Evolutionary conservation across 2,888 invertebrate species (phyloP), one percentile per base, ranked within the genome.

Genomic region (Polylopha cassiicola): DNA sequence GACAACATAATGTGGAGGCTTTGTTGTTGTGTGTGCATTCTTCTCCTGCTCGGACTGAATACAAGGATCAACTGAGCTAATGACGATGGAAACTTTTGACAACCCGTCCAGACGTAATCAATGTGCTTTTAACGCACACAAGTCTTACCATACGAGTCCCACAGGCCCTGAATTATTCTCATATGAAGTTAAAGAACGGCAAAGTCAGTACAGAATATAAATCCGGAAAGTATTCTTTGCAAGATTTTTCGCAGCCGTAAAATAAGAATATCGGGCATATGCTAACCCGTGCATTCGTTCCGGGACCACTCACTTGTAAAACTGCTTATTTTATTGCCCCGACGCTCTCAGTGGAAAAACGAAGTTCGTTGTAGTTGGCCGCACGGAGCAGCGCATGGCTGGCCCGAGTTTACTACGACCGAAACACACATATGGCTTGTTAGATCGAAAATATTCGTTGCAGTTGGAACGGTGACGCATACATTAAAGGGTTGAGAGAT

Each of bases 401-500:
- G 39, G 42, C 28, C 29, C 28, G 16, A 27, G 37, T 43, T 37
- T 39, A 24, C 34, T 31, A 34, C 39, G 26, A 33, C 32, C 43
- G 43, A 54, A 51, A 53, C 50, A 39, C 54, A 54, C 56, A 65
- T 56, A 55, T 52, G 48, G 48, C 50, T 53, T 48, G 58, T 64
- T 60, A 60, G 54, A 53, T 55, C 55, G 46, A 58, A 55, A 68
- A 66, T 65, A 70, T 69, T 67, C 59, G 64, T 67, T 53, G 50
- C 53, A 72, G 60, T 72, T 63, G 53, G 62, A 62, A 65, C 66
- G 63, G 65, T 69, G 70, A 73, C 68, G 75, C 70, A 72, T 72
- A 73, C 62, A 70, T 72, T 68, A 74, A 82, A 82, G 81, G 80
- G 81, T 80, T 78, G 62, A 70, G 69, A 73, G 72, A 74, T 65